Evolutionary conservation across 2,113 vertebrate genomes (phyloP).

Genomic region (Columbina picui): DNA sequence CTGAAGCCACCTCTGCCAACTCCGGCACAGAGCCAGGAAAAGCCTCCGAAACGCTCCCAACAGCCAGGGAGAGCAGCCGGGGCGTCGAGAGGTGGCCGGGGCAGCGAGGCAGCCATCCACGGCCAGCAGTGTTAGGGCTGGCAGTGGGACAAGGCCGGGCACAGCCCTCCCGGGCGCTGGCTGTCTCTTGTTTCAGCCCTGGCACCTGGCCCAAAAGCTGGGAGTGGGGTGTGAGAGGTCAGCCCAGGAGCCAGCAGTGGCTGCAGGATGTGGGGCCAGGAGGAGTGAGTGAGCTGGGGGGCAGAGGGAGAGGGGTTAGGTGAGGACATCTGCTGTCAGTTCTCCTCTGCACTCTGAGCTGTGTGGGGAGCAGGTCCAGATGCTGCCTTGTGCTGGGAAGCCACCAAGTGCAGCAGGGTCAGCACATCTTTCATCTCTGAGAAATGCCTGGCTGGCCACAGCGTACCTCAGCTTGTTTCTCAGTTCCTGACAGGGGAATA

Average conservation of each 20-base stretch:
- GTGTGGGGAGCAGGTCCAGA: accelerated
- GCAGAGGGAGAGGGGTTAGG: not conserved
- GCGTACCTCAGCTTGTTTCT: not conserved
- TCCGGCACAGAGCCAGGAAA: not conserved
- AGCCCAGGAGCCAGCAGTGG: not conserved
- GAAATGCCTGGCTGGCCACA: not conserved
- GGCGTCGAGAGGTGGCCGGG: accelerated
- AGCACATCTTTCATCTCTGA: not conserved
- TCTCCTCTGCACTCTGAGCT: not conserved
- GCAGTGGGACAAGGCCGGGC: not conserved
- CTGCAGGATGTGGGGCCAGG: not conserved
- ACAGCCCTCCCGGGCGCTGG: not conserved
- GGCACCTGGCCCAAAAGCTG: accelerated
- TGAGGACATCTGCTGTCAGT: not conserved
- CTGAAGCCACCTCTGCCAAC: not conserved
- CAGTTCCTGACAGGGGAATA: accelerated
- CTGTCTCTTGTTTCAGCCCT: not conserved
- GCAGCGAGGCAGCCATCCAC: not conserved
- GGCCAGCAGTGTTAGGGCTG: not conserved
- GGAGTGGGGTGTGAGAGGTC: not conserved
- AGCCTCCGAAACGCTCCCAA: accelerated
- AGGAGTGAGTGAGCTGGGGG: not conserved
- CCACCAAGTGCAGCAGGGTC: not conserved
- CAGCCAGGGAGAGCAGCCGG: not conserved
- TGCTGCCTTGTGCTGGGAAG: not conserved